Evolutionary conservation across 2,888 invertebrate genomes (phyloP).

Genomic region (Lissocephala sabroskyi): DNA sequence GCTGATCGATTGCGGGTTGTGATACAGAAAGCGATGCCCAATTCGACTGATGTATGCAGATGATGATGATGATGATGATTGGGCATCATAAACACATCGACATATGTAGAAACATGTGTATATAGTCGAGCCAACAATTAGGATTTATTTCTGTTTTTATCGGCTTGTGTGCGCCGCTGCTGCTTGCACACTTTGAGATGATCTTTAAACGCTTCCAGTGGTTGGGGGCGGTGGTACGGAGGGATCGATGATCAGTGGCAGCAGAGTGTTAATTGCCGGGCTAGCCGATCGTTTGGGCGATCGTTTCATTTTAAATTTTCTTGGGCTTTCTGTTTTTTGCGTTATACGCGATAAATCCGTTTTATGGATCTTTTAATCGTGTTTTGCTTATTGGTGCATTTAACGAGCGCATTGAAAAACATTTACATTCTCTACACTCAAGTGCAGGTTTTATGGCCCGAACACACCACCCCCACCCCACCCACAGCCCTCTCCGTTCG

Average conservation of each 20-base stretch:
- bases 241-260: not conserved
- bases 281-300: not conserved
- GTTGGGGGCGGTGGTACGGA: too few relatives aligned
- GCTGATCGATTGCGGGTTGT: too few relatives aligned
- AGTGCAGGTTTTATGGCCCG: conserved; percentile 39
- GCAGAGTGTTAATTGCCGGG: conserved; percentile 51
- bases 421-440: conserved; percentile 46
- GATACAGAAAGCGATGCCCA: too few relatives aligned
- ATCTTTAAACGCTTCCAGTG: too few relatives aligned
- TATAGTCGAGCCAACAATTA: conserved; percentile 31
- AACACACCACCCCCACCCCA: too few relatives aligned
- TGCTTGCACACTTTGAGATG: conserved; percentile 21
- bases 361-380: conserved; percentile 60
- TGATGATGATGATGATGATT: conserved; percentile 61
- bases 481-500: too few relatives aligned
- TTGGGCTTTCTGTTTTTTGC: not conserved
- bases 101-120: conserved; percentile 46
- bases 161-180: conserved; percentile 7
- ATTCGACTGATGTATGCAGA: too few relatives aligned
- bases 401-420: conserved; percentile 51
- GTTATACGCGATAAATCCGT: conserved; percentile 44
- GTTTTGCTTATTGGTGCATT: conserved; percentile 54
- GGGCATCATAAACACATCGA: conserved; percentile 56
- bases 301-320: not conserved
- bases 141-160: conserved; percentile 57